Conservation (phyloP, 2,113 vertebrate genomes). For the Chinchilla lanigera region DNA sequence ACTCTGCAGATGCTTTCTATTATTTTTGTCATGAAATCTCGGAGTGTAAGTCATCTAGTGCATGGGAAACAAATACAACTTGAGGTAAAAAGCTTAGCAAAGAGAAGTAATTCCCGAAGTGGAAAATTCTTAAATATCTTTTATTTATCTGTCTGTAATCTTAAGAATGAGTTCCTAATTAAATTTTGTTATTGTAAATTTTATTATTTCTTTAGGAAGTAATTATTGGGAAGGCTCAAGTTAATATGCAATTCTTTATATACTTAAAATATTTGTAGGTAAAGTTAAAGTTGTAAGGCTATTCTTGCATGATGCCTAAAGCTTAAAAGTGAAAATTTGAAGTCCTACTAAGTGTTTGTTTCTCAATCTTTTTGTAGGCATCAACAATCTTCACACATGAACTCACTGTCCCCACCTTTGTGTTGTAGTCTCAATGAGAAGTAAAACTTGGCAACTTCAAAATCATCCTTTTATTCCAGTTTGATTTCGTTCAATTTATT, state of each 20-base stretch:
- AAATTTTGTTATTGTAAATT: conserved; percentile 64
- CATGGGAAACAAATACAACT: conserved; percentile 52
- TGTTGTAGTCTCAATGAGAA: neutral
- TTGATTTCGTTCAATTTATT: neutral
- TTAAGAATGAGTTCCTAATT: conserved; percentile 57
- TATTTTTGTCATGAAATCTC: conserved; percentile 68
- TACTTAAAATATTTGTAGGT: conserved; percentile 39
- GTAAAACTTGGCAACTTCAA: neutral
- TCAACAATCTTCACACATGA: neutral
- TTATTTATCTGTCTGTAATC: conserved; percentile 7
- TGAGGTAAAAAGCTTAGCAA: conserved; percentile 33
- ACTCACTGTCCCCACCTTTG: neutral
- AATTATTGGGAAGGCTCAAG: conserved; percentile 47
- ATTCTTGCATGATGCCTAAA: neutral
- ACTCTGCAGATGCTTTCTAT: conserved; percentile 65
- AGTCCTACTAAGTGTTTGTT: neutral
- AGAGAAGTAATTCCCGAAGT: conserved; percentile 49
- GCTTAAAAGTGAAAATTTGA: conserved; percentile 27
- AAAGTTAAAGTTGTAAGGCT: neutral
- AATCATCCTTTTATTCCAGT: neutral
- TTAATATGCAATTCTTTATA: conserved; percentile 30
- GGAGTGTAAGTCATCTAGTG: neutral
- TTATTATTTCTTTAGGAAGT: conserved; percentile 53
- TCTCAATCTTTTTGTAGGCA: neutral
- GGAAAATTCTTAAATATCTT: conserved; percentile 27